phyloP scores from a whole-genome alignment of 2,113 vertebrate genomes.

The Suncus etruscus region DNA sequence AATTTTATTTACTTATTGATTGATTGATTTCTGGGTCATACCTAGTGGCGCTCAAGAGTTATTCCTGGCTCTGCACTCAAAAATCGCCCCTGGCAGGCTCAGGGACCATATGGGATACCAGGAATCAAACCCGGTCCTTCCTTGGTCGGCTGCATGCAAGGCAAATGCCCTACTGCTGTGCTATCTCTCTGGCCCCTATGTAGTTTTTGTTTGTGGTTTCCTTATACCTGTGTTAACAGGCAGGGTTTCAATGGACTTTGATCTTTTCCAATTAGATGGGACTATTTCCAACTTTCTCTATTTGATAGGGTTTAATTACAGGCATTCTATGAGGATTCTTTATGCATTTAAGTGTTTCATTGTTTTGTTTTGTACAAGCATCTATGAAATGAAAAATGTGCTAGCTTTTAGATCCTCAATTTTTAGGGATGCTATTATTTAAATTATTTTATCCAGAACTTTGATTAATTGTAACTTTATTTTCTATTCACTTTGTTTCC shows the following conservation, averaged over 20 bases:
- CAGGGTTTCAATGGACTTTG: constrained; percentile 52
- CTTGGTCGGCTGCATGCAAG: too few relatives aligned
- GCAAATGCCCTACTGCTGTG: too few relatives aligned
- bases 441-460: constrained; percentile 12
- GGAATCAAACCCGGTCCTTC: too few relatives aligned
- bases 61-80: too few relatives aligned
- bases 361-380: constrained; percentile 36
- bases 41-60: too few relatives aligned
- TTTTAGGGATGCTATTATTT: constrained; percentile 37
- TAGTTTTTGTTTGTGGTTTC: constrained; percentile 39
- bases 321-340: constrained; percentile 8
- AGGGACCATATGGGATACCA: too few relatives aligned
- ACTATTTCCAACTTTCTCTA: constrained; percentile 29
- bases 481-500: too few relatives aligned
- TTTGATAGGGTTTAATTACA: constrained; percentile 41
- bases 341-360: constrained; percentile 33
- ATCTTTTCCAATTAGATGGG: constrained; percentile 68
- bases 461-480: constrained; percentile 33
- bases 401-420: constrained; percentile 18
- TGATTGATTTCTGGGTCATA: too few relatives aligned
- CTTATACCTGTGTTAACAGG: constrained; percentile 13
- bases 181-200: background rate
- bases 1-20: too few relatives aligned
- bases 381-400: constrained; percentile 34
- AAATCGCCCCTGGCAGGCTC: too few relatives aligned